phyloP scores from a whole-genome alignment of 2,113 vertebrate genomes.

The Glaucidium brasilianum region DNA sequence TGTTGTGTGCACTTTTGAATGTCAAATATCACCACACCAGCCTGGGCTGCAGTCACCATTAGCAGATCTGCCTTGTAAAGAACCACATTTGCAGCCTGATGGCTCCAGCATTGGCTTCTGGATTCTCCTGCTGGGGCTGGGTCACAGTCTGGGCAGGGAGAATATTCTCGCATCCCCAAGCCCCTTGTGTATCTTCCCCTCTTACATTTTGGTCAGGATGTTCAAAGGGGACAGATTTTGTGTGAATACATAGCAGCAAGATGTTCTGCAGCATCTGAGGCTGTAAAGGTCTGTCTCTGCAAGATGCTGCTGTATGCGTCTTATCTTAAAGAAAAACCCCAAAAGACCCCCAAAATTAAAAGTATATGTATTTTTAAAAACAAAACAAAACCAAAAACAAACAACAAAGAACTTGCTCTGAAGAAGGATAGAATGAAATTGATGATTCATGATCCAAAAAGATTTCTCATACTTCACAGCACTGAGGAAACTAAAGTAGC shows the following conservation, averaged over 20 bases:
- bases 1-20: neutral
- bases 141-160: neutral
- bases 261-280: neutral
- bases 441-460: neutral
- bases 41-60: neutral
- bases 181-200: neutral
- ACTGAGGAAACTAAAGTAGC: neutral
- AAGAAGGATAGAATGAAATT: neutral
- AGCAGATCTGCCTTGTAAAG: neutral
- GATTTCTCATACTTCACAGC: neutral
- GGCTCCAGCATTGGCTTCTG: neutral
- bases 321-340: neutral
- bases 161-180: neutral
- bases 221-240: neutral
- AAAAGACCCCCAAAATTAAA: rapidly evolving
- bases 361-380: neutral
- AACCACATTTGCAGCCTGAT: neutral
- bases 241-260: neutral
- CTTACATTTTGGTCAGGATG: neutral
- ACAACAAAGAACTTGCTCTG: neutral
- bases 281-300: neutral
- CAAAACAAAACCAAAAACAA: neutral
- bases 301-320: neutral
- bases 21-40: neutral
- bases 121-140: neutral